Conservation (phyloP, 2,888 invertebrate genomes). For the Meiosimyza platycephala region DNA sequence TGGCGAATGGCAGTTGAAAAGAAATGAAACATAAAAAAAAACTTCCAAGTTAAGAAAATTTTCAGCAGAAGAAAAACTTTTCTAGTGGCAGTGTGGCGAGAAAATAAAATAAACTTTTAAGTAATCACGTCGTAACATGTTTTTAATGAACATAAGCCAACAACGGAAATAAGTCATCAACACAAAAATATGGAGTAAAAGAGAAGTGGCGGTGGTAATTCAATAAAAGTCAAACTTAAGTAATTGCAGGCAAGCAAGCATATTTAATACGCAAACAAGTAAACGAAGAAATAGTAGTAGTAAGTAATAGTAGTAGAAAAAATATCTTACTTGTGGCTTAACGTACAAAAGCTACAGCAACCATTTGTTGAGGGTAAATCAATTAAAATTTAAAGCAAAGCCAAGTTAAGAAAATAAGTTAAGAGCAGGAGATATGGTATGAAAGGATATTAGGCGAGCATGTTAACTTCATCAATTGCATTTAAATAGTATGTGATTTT, state of each 20-base stretch:
- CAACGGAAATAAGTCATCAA: slow-evolving; percentile 32
- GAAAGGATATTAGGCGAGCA: no score
- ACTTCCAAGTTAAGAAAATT: background rate
- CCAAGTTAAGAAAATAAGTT: background rate
- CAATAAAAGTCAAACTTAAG: slow-evolving; percentile 35
- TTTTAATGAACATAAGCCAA: slow-evolving; percentile 30
- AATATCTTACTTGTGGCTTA: background rate
- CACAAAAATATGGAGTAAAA: slow-evolving; percentile 7
- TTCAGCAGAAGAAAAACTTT: slow-evolving; percentile 17
- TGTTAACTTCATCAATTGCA: background rate
- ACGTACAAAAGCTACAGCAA: no score
- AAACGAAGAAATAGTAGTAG: background rate
- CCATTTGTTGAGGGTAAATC: background rate
- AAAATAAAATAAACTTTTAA: slow-evolving; percentile 23
- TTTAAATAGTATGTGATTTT: no score
- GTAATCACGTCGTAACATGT: slow-evolving; percentile 35
- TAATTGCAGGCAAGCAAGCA: slow-evolving; percentile 21
- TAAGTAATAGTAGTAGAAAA: slow-evolving; percentile 1
- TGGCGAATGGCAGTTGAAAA: slow-evolving; percentile 4
- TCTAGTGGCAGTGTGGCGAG: background rate
- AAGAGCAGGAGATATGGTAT: no score
- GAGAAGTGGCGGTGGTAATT: slow-evolving; percentile 20
- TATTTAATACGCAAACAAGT: background rate
- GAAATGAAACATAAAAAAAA: background rate
- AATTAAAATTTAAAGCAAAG: slow-evolving; percentile 30